These are phyloP conservation scores for Nymphalis c-album DNA, from an alignment of 2,888 invertebrate species.

Conservation along the genomic window DNA sequence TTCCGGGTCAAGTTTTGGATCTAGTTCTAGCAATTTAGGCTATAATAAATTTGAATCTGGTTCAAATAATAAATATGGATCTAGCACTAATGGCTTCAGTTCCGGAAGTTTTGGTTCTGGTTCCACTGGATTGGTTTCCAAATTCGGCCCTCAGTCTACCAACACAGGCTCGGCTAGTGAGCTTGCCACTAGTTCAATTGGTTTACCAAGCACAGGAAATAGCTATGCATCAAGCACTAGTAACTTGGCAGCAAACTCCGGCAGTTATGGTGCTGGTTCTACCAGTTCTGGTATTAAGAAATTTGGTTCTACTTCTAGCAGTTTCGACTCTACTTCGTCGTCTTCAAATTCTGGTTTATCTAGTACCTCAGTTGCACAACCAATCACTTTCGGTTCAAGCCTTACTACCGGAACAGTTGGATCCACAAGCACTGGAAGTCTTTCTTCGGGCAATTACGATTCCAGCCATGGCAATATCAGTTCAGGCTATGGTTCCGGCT, in stretches of 20 bases:
- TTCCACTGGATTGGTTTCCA: neutral
- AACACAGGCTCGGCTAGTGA: neutral
- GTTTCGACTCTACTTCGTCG: neutral
- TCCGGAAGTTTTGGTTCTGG: conserved; percentile 9
- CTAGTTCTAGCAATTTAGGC: neutral
- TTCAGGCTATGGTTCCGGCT: conserved; percentile 22
- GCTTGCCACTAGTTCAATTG: no score
- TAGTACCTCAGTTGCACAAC: neutral
- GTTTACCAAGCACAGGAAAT: no score
- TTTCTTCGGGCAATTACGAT: conserved; percentile 8
- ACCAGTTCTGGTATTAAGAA: neutral
- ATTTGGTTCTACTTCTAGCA: neutral
- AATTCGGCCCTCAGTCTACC: neutral
- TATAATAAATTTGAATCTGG: neutral
- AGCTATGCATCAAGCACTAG: neutral
- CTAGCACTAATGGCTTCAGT: conserved; percentile 13
- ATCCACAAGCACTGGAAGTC: conserved; percentile 2
- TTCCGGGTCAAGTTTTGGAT: conserved; percentile 1
- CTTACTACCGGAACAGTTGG: conserved; percentile 2
- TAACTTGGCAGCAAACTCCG: neutral
- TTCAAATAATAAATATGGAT: conserved; percentile 4
- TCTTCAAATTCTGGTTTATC: neutral
- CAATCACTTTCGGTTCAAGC: neutral
- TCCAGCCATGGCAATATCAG: conserved; percentile 5
- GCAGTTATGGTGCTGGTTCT: neutral